Conservation (phyloP, 2,113 vertebrate species). For the Notothenia coriiceps region DNA sequence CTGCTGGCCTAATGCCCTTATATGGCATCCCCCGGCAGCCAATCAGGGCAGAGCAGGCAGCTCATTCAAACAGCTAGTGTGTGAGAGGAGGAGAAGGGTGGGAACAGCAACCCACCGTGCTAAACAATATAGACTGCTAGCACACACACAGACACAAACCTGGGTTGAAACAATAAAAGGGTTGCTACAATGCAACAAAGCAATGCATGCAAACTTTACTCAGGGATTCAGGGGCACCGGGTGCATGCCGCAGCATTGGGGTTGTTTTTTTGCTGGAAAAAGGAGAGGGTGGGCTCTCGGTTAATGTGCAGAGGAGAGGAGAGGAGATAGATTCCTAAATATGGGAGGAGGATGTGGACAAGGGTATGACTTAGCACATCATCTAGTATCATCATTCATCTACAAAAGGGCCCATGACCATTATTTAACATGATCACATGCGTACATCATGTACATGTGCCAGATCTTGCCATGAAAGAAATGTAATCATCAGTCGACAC, state of each 20-base stretch:
- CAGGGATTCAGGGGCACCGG: conserved; percentile 45
- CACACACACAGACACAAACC: conserved; percentile 24
- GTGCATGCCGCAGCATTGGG: conserved; percentile 52
- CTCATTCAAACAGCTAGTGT: conserved; percentile 76
- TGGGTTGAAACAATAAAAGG: conserved; percentile 42
- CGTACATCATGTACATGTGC: too few species aligned
- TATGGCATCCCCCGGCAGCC: conserved; percentile 75
- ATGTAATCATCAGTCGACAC: not conserved
- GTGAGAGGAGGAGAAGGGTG: conserved; percentile 67
- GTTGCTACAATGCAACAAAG: conserved; percentile 48
- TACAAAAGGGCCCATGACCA: too few species aligned
- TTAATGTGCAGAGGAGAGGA: conserved; percentile 46
- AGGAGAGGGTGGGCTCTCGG: conserved; percentile 30
- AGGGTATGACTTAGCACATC: conserved; percentile 10
- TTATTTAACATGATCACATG: too few species aligned
- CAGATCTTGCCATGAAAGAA: too few species aligned
- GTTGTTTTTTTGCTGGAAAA: conserved; percentile 40
- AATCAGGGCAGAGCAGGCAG: conserved; percentile 58
- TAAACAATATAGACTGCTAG: conserved; percentile 54
- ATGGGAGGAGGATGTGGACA: conserved; percentile 5
- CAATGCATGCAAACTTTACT: conserved; percentile 54
- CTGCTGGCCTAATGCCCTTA: conserved; percentile 77
- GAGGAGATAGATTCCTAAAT: not conserved
- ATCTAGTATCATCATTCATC: too few species aligned
- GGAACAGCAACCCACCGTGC: conserved; percentile 46